Evolutionary conservation across 1,140 invertebrate genomes (phyloP).

Genomic region (Ganaspis sp.): DNA sequence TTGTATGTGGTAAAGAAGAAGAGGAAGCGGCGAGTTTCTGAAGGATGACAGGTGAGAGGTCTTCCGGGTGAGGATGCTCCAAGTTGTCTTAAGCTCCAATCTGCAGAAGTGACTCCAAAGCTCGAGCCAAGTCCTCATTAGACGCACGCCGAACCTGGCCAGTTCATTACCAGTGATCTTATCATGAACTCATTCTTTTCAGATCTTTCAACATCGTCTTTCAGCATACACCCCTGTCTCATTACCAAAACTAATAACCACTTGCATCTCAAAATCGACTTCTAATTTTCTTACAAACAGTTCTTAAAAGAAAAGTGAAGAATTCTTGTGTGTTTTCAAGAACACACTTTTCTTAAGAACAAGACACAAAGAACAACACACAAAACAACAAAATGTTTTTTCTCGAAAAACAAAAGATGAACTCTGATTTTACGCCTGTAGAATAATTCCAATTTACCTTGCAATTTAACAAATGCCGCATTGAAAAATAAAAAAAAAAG

Average conservation of each 20-base stretch:
- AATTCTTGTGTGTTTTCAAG: too few relatives aligned
- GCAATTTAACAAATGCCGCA: too few relatives aligned
- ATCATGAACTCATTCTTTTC: constrained; percentile 56
- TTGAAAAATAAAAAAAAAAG: too few relatives aligned
- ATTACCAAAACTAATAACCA: background rate
- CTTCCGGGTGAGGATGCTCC: constrained; percentile 42
- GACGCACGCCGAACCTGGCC: constrained; percentile 43
- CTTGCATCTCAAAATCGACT: too few relatives aligned
- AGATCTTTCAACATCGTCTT: constrained; percentile 45
- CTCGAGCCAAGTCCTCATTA: constrained; percentile 53
- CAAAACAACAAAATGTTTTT: too few relatives aligned
- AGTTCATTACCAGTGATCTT: constrained; percentile 60
- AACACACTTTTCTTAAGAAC: too few relatives aligned
- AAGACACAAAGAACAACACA: too few relatives aligned
- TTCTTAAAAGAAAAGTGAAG: too few relatives aligned
- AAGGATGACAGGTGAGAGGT: constrained; percentile 36
- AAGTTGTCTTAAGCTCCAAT: constrained; percentile 43
- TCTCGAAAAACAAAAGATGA: too few relatives aligned
- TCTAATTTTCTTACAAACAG: too few relatives aligned
- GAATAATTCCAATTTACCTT: too few relatives aligned
- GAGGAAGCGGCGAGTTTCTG: constrained; percentile 7
- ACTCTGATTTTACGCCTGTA: too few relatives aligned
- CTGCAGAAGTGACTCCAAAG: constrained; percentile 50
- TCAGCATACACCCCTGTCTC: constrained; percentile 39
- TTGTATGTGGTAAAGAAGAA: constrained; percentile 3